Percentiles rank a stretch among this genome's conserved stretches.
Evolutionary conservation across 2,888 invertebrate genomes (phyloP).

Genomic region (Neoscelio sp.): DNA sequence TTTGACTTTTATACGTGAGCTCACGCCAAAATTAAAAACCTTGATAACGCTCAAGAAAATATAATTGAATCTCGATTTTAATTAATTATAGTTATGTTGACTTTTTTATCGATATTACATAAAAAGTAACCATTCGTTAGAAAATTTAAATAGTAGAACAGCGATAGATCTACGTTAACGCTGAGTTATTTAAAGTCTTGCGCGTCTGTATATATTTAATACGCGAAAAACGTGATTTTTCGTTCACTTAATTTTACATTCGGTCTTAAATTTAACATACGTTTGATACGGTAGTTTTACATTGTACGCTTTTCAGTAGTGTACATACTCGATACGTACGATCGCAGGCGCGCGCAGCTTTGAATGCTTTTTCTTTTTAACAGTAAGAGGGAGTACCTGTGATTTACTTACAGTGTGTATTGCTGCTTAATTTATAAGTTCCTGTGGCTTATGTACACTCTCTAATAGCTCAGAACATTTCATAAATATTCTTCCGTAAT

Average conservation of each 20-base stretch:
- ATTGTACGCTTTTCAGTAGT: constrained; percentile 34
- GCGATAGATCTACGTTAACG: constrained; percentile 14
- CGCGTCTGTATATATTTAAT: constrained; percentile 50
- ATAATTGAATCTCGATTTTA: constrained; percentile 21
- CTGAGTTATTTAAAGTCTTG: constrained; percentile 51
- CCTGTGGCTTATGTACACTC: constrained; percentile 54
- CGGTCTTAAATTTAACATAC: constrained; percentile 43
- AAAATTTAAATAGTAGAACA: constrained; percentile 56
- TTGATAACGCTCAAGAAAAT: background rate
- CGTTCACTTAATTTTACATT: constrained; percentile 51
- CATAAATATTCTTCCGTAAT: constrained; percentile 59
- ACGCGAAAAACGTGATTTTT: constrained; percentile 62
- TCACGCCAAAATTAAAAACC: constrained; percentile 28
- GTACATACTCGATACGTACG: constrained; percentile 23
- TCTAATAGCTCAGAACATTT: constrained; percentile 60
- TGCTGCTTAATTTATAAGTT: constrained; percentile 60
- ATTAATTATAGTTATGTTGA: background rate
- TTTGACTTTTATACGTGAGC: constrained; percentile 37
- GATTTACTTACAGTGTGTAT: constrained; percentile 56
- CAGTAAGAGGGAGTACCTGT: constrained; percentile 50
- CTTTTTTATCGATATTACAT: constrained; percentile 52
- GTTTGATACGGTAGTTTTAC: constrained; percentile 48
- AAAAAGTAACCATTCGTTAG: no score
- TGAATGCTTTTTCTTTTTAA: constrained; percentile 47
- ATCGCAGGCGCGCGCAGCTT: background rate